Conservation (phyloP, 2,797 vertebrate genomes). For the Gallinago solitaria region DNA sequence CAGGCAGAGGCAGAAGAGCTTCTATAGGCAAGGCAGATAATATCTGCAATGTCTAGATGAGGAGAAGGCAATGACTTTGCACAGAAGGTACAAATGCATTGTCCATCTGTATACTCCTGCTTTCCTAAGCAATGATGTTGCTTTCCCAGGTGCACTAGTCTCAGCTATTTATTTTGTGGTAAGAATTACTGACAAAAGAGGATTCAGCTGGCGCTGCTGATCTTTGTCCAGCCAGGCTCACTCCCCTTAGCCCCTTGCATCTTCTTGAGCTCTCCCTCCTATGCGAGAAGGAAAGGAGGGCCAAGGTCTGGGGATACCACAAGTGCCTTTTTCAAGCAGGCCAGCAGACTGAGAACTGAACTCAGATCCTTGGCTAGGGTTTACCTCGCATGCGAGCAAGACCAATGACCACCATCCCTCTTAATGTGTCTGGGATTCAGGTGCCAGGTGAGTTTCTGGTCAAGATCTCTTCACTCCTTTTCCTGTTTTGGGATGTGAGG, state of each 20-base stretch:
- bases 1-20: neutral
- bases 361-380: neutral
- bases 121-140: neutral
- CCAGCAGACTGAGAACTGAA: neutral
- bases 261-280: neutral
- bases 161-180: neutral
- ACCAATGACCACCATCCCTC: neutral
- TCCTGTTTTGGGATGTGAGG: neutral
- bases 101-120: neutral
- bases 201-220: neutral
- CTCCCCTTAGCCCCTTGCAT: neutral
- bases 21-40: neutral
- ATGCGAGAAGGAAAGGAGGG: neutral
- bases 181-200: neutral
- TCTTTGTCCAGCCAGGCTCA: neutral
- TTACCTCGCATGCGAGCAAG: accelerated
- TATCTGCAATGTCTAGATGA: neutral
- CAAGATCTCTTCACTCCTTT: neutral
- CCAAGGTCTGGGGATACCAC: neutral
- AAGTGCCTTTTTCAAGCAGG: neutral
- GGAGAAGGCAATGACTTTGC: neutral
- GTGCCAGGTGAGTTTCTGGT: neutral
- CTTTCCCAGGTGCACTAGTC: neutral
- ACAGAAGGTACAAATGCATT: neutral
- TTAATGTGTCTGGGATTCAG: neutral